Conservation (phyloP, 1,140 invertebrate genomes). For the Nephila pilipes region DNA sequence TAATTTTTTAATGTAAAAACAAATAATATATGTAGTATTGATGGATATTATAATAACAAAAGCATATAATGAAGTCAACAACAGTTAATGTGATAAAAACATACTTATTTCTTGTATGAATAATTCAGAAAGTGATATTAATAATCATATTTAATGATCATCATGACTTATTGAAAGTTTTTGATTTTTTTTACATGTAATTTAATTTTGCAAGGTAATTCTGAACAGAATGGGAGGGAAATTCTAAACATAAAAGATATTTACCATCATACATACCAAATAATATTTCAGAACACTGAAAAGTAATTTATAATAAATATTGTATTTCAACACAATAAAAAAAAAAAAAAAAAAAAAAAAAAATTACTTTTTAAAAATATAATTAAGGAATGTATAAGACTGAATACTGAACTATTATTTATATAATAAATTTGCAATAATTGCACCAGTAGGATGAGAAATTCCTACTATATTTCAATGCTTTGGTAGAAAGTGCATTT, state of each 20-base stretch:
- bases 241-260: neutral
- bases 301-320: neutral
- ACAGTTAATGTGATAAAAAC: neutral
- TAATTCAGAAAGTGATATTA: neutral
- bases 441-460: conserved; percentile 64
- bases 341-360: neutral
- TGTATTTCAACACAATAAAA: neutral
- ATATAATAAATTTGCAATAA: conserved; percentile 53
- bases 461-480: conserved; percentile 54
- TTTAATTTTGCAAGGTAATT: neutral
- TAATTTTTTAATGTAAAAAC: neutral
- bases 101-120: neutral
- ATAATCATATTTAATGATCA: neutral
- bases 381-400: conserved; percentile 61
- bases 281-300: neutral
- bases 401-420: conserved; percentile 61
- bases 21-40: neutral
- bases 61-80: neutral
- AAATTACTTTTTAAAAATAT: neutral
- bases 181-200: neutral
- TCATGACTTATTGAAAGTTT: neutral
- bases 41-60: neutral
- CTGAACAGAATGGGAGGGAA: neutral
- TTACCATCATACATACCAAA: neutral
- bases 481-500: conserved; percentile 76